Base-by-base conservation (phyloP, 2,888 invertebrate genomes). In the Brachylomia viminalis region DNA sequence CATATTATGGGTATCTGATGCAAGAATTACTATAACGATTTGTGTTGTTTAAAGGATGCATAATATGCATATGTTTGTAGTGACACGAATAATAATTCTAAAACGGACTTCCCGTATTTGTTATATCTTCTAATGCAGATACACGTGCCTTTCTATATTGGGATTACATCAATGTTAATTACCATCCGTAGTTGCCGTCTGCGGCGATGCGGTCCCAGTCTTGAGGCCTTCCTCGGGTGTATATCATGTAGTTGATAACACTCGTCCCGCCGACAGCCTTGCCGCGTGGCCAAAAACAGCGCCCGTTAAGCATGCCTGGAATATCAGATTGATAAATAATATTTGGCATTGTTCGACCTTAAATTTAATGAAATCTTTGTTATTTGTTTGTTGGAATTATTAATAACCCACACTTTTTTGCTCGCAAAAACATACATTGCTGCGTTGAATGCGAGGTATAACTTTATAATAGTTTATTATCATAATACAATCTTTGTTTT, bases 171-270 rank as follows among this genome's bases (percentile, higher is more conserved):
- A 77, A 75, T 59, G 64, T 45, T 74, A 69, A 86, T 85, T 90
- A 97, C 98, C 98, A 98, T 62, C 98, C 98, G 8, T 96, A 94
- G 89, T 98, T 98, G 3, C 98, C 98, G 27, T 97, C 96, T 0
- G 94, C 95, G 0, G 97, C 97, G 97, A 98, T 92, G 87, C 96
- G 94, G 89, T 98, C 98, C 94, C 98, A 98, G 90, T 98, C 98
- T 13, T 95, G 93, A 2, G 97, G 97, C 86, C 98, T 97, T 13
- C 98, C 98, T 72, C 98, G 97, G 15, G 98, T 97, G 92, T 98
- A 98, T 80, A 98, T 97, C 97, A 97, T 97, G 86, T 97, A 97
- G 90, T 97, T 97, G 56, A 97, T 96, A 64, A 97, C 96, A 77
- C 97, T 97, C 1, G 97, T 95, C 6, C 97, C 97, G 0, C 97